These are phyloP conservation scores for Enteromius thamalakanensis DNA, from an alignment of 2,797 vertebrate species.

Conservation along the genomic window DNA sequence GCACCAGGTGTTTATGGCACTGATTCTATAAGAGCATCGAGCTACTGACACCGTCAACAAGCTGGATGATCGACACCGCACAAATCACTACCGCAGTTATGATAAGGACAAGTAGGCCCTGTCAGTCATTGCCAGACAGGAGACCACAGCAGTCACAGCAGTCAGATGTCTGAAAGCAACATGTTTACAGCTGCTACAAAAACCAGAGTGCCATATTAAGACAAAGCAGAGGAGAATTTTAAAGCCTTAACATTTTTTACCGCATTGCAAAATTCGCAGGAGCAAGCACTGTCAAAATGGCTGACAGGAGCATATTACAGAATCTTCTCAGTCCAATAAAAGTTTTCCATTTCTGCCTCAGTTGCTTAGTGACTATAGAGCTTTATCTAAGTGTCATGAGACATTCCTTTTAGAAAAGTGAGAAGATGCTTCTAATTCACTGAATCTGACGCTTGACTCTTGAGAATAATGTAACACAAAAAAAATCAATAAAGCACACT, in stretches of 20 bases:
- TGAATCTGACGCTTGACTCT: background rate
- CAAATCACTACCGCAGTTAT: slow-evolving; percentile 56
- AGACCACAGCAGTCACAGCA: slow-evolving; percentile 33
- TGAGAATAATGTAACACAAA: background rate
- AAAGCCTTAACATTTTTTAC: background rate
- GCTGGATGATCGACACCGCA: slow-evolving; percentile 57
- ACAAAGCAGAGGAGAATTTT: background rate
- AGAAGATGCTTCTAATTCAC: slow-evolving; percentile 4
- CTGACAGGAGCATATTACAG: background rate
- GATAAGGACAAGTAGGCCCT: slow-evolving; percentile 66
- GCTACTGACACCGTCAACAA: slow-evolving; percentile 45
- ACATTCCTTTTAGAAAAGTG: background rate
- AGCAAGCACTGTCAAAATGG: background rate
- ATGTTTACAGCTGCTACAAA: slow-evolving; percentile 6
- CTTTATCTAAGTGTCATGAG: background rate
- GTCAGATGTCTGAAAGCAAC: slow-evolving; percentile 7
- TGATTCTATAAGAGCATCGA: slow-evolving; percentile 48
- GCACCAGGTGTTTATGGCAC: slow-evolving; percentile 13
- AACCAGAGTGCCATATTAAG: background rate
- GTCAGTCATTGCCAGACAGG: slow-evolving; percentile 51
- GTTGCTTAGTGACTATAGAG: slow-evolving; percentile 7
- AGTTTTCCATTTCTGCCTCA: background rate
- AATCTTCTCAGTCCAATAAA: background rate
- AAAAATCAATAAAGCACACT: background rate
- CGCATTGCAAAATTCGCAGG: background rate